phyloP scores from a whole-genome alignment of 2,797 vertebrate genomes.

The Danio albolineatus region DNA sequence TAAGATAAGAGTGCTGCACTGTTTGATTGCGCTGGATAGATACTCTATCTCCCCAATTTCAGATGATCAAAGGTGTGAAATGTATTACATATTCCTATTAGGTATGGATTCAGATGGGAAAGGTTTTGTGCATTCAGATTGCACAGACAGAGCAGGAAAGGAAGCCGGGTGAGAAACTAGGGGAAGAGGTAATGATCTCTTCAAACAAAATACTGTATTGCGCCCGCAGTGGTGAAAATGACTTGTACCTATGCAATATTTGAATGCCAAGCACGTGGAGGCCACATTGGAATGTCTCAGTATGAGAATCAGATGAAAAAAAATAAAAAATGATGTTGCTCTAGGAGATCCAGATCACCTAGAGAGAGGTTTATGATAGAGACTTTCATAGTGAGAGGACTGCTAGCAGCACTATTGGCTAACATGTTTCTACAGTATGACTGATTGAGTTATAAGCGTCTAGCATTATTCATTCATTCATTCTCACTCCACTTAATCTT shows the following conservation, averaged over 20 bases:
- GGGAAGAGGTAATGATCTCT: slow-evolving; percentile 55
- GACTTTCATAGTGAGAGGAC: background rate
- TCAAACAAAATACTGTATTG: slow-evolving; percentile 57
- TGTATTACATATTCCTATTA: slow-evolving; percentile 61
- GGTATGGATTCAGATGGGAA: slow-evolving; percentile 50
- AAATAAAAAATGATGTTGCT: slow-evolving; percentile 34
- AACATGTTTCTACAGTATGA: background rate
- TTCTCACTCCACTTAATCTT: no score
- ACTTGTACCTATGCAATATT: slow-evolving; percentile 46
- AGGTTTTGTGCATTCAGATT: slow-evolving; percentile 35
- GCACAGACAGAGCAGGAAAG: slow-evolving; percentile 39
- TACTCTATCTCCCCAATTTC: slow-evolving; percentile 56
- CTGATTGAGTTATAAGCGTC: no score
- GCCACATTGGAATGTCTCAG: slow-evolving; percentile 31
- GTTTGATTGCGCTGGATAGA: slow-evolving; percentile 62
- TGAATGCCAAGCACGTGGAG: slow-evolving; percentile 51
- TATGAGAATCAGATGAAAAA: slow-evolving; percentile 36
- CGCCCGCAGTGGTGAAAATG: slow-evolving; percentile 47
- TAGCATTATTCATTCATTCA: no score
- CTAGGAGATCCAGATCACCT: slow-evolving; percentile 20
- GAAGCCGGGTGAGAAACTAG: slow-evolving; percentile 18
- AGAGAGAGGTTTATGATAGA: background rate
- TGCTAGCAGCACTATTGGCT: background rate
- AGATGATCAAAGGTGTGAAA: slow-evolving; percentile 62
- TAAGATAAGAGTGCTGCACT: slow-evolving; percentile 53